Conservation (phyloP, 2,888 invertebrate species). For the Euproctis similis region DNA sequence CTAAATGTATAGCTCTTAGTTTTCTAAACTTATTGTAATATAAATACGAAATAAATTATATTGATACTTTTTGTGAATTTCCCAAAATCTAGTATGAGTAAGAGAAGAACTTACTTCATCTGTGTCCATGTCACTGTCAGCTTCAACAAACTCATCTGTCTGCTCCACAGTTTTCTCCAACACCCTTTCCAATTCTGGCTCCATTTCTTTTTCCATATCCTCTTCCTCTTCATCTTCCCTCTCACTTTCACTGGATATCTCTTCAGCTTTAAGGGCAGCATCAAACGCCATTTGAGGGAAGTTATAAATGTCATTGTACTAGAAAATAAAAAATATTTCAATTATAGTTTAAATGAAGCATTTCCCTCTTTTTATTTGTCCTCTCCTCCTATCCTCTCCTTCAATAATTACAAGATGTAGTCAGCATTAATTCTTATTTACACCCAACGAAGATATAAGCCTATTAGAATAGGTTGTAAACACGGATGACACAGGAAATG, state of each 20-base stretch:
- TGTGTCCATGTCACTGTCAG: conserved; percentile 78
- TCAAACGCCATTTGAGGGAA: conserved; percentile 97
- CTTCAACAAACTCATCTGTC: conserved; percentile 81
- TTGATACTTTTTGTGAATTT: too few relatives aligned
- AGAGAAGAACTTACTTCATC: conserved; percentile 56
- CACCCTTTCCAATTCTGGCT: conserved; percentile 79
- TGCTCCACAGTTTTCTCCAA: conserved; percentile 77
- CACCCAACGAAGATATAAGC: too few relatives aligned
- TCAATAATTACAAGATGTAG: too few relatives aligned
- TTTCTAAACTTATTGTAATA: too few relatives aligned
- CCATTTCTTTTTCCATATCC: conserved; percentile 73
- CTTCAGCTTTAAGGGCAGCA: conserved; percentile 91
- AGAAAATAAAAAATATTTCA: conserved; percentile 33
- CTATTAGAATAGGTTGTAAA: too few relatives aligned
- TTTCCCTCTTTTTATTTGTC: too few relatives aligned
- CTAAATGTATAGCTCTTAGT: too few relatives aligned
- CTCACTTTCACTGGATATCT: conserved; percentile 83
- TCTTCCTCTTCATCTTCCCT: conserved; percentile 79
- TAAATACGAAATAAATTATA: too few relatives aligned
- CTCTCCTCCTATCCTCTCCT: too few relatives aligned
- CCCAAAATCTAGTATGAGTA: too few relatives aligned
- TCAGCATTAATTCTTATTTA: too few relatives aligned
- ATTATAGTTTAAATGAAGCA: neutral
- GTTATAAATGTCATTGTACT: conserved; percentile 99
- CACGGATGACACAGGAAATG: too few relatives aligned